Evolutionary conservation across 2,113 vertebrate genomes (phyloP), one percentile per base, ranked within the genome.

Genomic region (Phyllostomus hastatus): DNA sequence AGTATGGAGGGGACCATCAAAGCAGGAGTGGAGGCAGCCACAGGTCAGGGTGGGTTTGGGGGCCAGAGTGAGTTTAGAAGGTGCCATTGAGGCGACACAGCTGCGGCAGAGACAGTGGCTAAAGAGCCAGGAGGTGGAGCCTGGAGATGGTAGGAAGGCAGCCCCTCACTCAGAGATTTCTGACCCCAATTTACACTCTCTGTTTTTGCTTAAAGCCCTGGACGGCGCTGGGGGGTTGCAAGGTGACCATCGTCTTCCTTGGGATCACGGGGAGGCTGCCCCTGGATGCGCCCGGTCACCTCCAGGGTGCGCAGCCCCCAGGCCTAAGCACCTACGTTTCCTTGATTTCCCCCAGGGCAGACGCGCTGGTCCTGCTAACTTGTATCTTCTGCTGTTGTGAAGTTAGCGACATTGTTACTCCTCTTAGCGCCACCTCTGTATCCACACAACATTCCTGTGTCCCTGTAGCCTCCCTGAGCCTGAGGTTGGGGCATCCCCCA

Each of bases 371-470:
- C 26, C 11, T 5, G 4, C 70, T 67, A 11, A 7, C 57, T 83
- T 90, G 35, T 80, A 6, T 87, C 64, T 64, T 52, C 9, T 1
- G 0, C 20, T n/a, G 6, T 33, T 4, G 35, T 31, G 54, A 61
- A 11, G 7, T 16, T 26, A 31, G 82, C 46, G 9, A 59, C 90
- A 26, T 43, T 76, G 81, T 46, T 43, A 1, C 9, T 35, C 28
- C 11, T 24, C 2, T 54, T 33, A 15, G 2, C 33, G 61, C 33
- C 0, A 0, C 24, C 17, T 46, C 16, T 0, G 4, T 19, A 1
- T 2, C 2, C 35, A 57, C 4, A 82, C 28, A 38, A 4, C 43
- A 26, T 46, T n/a, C 4, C 6, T 69, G 57, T 70, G 59, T 59
- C 26, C n/a, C 67, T 43, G 26, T 8, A 17, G 38, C 19, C 43